Evolutionary conservation across 2,888 invertebrate genomes (phyloP), one percentile per base, ranked within the genome.

Genomic region (Dyspetes luteomarginatus): DNA sequence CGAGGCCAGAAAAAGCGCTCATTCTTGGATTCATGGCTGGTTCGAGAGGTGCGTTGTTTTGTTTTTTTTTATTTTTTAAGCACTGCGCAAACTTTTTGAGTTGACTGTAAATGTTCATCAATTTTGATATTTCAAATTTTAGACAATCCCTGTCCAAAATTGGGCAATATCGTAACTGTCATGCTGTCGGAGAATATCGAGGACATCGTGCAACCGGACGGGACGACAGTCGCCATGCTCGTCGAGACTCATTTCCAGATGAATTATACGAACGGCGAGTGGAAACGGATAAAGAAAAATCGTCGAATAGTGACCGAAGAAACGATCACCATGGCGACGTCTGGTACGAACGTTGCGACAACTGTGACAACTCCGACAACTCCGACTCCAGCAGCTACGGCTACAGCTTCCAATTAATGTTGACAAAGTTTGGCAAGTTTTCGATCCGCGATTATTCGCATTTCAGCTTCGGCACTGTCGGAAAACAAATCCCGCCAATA

Each of bases 21-120:
- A 99, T 99, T 90, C 94, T 99, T 36, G 98, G 98, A 84, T 99
- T 99, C 90, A 99, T 99, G 98, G 98, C 98, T 65, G 99, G 99
- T n/a, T 97, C 98, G 5, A 95, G 98, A 92, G 97, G 97, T 97
- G 91, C 81, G 88, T 81, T 50, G 77, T 0, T 48, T 24, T 30
- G 41, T 7, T 12, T 62, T 7, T n/a, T n/a, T n/a, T n/a, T n/a
- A n/a, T n/a, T n/a, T n/a, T n/a, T n/a, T n/a, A n/a, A n/a, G n/a
- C n/a, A n/a, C n/a, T n/a, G n/a, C n/a, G n/a, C n/a, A n/a, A 24
- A 15, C 22, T 4, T 1, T 30, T 7, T 15, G 17, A 15, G 15
- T 41, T 3, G 9, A 12, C 22, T 36, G 9, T 36, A 12, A 36
- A 36, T 36, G 0, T 7, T 24, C 30, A 62, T 55, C n/a, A n/a